Base-by-base conservation (phyloP, 2,797 vertebrate genomes). In the Sternarchorhynchus goeldii region DNA sequence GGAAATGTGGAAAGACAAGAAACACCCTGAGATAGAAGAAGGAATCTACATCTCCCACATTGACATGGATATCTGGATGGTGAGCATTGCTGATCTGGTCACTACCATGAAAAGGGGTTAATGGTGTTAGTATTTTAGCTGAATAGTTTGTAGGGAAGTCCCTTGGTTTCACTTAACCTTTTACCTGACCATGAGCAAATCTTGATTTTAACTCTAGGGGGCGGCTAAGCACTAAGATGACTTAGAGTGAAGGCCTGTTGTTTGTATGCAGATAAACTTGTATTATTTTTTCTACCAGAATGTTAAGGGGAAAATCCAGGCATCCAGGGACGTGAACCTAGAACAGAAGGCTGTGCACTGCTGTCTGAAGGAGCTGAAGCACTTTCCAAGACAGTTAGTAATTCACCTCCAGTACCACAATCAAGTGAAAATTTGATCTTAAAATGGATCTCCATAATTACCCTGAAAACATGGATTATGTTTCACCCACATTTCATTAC, bases 11-110 rank as follows among this genome's bases (percentile, higher is more conserved):
- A 85, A 32, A 7, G 80, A 85, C 0, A 64, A 63, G 0, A 85
- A 6, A 20, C 73, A 63, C 91, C 93, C 0, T 80, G 73, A 18
- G 56, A 78, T 81, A 14, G 83, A 93, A 1, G 92, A 93, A 2
- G 87, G 85, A 65, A 84, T 88, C 29, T 92, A 93, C 64, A 59
- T 72, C 3, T 89, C 93, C 6, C 79, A 84, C 0, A 82, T 98
- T 39, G 91, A 91, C 87, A 91, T 93, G 73, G 95, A 97, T 84
- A 88, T 97, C 81, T 93, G 92, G 90, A 93, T 87, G 91, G 97
- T 97, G 29, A 78, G 81, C 39, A 31, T 0, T 21, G 2, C 3
- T 20, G 0, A 16, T 31, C 16, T 58, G 16, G n/a, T 67, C 3
- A 65, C 21, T 72, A 80, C 5, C 5, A 18, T 25, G 2, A 25